Base-by-base conservation (phyloP, 2,113 vertebrate genomes). In the Halichoerus grypus region DNA sequence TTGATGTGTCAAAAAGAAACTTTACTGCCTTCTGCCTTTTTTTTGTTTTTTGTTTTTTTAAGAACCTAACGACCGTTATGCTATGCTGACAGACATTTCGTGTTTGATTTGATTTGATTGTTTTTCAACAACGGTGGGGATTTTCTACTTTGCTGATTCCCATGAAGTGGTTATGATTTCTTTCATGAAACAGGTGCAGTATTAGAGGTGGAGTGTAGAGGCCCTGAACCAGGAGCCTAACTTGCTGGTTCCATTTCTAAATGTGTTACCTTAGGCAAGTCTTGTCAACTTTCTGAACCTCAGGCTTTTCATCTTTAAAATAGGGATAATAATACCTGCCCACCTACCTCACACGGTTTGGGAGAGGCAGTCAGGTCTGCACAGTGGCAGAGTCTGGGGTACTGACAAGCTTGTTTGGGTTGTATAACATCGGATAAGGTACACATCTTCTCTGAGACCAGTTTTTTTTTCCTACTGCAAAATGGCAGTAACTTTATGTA, bases 31-130 rank as follows among this genome's bases (percentile, higher is more conserved):
- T 59, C 42, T 93, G n/a, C 2, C 16, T 79, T 59, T 88, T 88
- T 88, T 76, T 59, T 55, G 28, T 31, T 31, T 33, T 65, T 65
- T 13, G 61, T 5, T 57, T 36, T 12, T 24, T 74, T 12, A 46
- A 80, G 53, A 91, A 36, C 5, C 7, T 88, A 9, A 33, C 91
- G 96, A 95, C 65, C 88, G 97, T 97, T 82, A 46, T 90, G 49
- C n/a, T 88, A 5, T 72, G 15, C 93, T 90, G 88, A 95, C 77
- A 95, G 49, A 69, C 28, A 76, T 94, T 88, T 81, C 61, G 33
- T 93, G 65, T 95, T 87, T 95, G 67, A 49, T 69, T 80, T 88
- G 72, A 28, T 49, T 46, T 76, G 39, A 46, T 76, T 46, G 18
- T 80, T 71, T 71, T 77, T n/a, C 4, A 88, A 83, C 16, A 79